Base-by-base conservation (phyloP, 1,140 invertebrate genomes). In the Sipha flava region DNA sequence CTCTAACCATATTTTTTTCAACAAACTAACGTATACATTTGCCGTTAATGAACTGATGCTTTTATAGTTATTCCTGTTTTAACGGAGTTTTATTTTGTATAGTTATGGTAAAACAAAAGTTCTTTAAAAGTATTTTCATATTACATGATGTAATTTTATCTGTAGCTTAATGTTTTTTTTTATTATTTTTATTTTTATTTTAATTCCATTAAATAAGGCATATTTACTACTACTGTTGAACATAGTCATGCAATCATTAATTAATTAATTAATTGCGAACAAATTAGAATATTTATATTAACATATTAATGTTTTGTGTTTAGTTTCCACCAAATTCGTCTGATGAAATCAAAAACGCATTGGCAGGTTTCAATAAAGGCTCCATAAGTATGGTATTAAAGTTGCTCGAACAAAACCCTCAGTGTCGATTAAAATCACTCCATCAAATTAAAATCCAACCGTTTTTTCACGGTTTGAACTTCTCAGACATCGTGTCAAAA, bases 401-500 rank as follows among this genome's bases (percentile, higher is more conserved):
- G 6, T 18, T 77, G 16, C 12, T 77, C 21, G 73, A 77, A 77
- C 57, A 14, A 9, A 59, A 77, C n/a, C 73, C 54, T 7, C 14
- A 57, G 3, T 40, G 16, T 18, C 49, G 73, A 18, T 43, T 59
- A 10, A 77, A 59, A 37, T 77, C 73, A 1, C 54, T 57, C 5
- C 34, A 10, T 57, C 73, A 77, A 10, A 54, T 54, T 14, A 43
- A 77, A 77, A 40, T 43, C 34, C 73, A 59, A 43, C 6, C 73
- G 9, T 77, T 77, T 59, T 77, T 77, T 40, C 73, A 77, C 37
- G 37, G 37, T 59, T 77, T 77, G 3, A 31, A 57, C 21, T 77
- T 77, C 52, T 40, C 52, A 12, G 52, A 77, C 16, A 23, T 77
- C 23, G 23, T 9, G 7, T 59, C 54, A n/a, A 77, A 77, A 59